Conservation (phyloP, 2,888 invertebrate genomes). For the Tetramorium bicarinatum region DNA sequence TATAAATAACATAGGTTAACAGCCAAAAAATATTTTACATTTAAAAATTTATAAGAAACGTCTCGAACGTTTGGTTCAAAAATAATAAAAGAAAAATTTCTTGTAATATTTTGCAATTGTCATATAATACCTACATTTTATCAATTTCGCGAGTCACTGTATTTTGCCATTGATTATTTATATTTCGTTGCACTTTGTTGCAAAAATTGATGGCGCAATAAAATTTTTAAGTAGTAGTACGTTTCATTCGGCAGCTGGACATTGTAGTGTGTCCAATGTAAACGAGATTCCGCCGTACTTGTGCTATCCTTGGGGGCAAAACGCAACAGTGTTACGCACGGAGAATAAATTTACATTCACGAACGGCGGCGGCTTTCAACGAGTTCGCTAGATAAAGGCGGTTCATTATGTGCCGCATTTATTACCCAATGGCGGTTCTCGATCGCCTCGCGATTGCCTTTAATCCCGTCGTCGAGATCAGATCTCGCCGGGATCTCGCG, state of each 20-base stretch:
- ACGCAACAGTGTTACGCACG: conserved; percentile 29
- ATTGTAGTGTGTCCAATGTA: conserved; percentile 4
- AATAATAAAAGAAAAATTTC: neutral
- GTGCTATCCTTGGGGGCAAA: conserved; percentile 37
- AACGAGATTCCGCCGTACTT: conserved; percentile 22
- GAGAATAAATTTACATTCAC: conserved; percentile 52
- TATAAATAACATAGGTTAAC: neutral
- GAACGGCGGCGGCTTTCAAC: conserved; percentile 51
- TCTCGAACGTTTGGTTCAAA: neutral
- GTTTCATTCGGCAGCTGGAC: conserved; percentile 7
- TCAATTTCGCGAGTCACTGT: neutral
- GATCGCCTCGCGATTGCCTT: conserved; percentile 46
- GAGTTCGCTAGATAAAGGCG: conserved; percentile 46
- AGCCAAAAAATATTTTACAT: neutral
- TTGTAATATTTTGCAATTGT: neutral
- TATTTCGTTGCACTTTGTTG: neutral
- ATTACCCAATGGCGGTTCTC: conserved; percentile 52
- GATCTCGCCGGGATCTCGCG: conserved; percentile 40
- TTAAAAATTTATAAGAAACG: neutral
- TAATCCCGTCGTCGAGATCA: conserved; percentile 47
- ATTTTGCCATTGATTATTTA: neutral
- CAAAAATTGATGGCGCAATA: neutral
- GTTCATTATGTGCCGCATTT: conserved; percentile 52
- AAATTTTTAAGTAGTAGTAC: conserved; percentile 13
- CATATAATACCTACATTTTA: neutral